Base-by-base conservation (phyloP, 2,888 invertebrate genomes). In the Erynnis tages region DNA sequence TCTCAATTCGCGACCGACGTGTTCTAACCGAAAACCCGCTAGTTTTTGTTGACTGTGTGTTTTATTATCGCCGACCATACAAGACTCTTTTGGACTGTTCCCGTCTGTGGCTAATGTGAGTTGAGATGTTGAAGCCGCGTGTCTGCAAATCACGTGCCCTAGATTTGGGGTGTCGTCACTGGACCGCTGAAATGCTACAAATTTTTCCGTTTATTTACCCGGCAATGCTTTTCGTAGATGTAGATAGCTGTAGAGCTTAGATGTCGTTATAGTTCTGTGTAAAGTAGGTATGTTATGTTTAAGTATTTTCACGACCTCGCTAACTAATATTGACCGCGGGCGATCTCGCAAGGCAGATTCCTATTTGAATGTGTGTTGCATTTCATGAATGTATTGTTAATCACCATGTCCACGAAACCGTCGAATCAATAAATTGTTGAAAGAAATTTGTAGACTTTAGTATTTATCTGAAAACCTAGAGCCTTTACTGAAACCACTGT, bases 51-150 rank as follows among this genome's bases (percentile, higher is more conserved):
- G 74, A 86, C 75, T 73, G 84, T 82, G 84, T 64, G 63, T 55
- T 63, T 56, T 54, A 54, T 68, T 65, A 62, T 67, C 65, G 64
- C 54, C 66, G 49, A 48, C 64, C 71, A 73, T 53, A 75, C 71
- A 75, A 75, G 68, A 79, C 73, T 69, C 55, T 69, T 67, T 73
- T 61, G 83, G 82, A 85, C 73, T 82, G 76, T 77, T 65, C 77
- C 77, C 64, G 79, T 80, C 79, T 69, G 82, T 79, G 84, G 78
- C 79, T 76, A 76, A 88, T 86, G 87, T 88, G 85, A 87, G 87
- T 88, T 79, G 59, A 79, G 67, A 76, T 75, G 66, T 71, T 66
- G 69, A 70, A 68, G 73, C 77, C 77, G 73, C 71, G 78, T 65
- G 70, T 65, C 71, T 73, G 75, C 75, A 60, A 71, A 69, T 76